Evolutionary conservation across 2,113 vertebrate species (phyloP).

Genomic region (Struthio camelus): DNA sequence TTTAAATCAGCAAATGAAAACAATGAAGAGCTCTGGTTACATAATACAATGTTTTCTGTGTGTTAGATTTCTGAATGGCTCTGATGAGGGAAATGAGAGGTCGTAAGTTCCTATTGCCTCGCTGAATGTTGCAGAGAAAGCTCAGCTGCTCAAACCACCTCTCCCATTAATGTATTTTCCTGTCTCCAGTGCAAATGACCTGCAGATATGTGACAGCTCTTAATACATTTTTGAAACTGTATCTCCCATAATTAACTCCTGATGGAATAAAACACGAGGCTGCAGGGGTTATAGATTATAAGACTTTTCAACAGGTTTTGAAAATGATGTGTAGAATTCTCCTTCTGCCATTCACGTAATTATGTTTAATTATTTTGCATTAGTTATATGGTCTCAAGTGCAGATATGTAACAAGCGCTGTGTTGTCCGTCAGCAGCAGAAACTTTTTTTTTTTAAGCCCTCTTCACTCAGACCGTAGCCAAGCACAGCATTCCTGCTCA

Average conservation of each 20-base stretch:
- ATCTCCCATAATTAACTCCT: conserved; percentile 55
- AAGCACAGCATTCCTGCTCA: background rate
- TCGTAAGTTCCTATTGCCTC: background rate
- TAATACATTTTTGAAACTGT: background rate
- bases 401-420: background rate
- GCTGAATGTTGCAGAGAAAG: background rate
- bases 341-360: background rate
- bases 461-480: background rate
- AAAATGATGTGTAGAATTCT: rapidly evolving
- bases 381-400: background rate
- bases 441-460: background rate
- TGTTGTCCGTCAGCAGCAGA: background rate
- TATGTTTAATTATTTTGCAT: conserved; percentile 40
- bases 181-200: background rate
- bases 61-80: background rate
- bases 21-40: background rate
- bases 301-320: conserved; percentile 26
- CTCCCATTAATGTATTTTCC: background rate
- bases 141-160: background rate
- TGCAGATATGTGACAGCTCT: background rate
- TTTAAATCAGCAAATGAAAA: background rate
- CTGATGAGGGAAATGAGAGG: background rate
- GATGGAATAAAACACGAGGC: conserved; percentile 11
- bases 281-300: background rate
- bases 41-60: background rate